Evolutionary conservation across 1,140 invertebrate genomes (phyloP), one percentile per base, ranked within the genome.

Genomic region (Ceratina australensis): DNA sequence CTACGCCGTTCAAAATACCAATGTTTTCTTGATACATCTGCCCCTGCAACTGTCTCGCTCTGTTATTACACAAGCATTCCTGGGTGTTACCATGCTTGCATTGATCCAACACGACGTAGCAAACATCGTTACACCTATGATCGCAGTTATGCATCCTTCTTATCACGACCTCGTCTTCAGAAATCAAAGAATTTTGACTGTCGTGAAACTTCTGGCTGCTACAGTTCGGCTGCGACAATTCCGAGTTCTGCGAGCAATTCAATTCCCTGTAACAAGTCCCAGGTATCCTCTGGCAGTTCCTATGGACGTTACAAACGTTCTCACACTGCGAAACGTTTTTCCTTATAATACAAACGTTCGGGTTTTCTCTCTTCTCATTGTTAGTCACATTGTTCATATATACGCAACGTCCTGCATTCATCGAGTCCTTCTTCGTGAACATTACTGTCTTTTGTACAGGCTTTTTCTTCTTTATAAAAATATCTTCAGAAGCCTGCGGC

Each of bases 351-450:
- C 66, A 69, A 8, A 69, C 16, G 0, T 50, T 69, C 0, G 65
- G 22, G 2, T 28, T 50, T 7, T 69, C 56, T 1, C 1, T 15
- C 5, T 5, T 16, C 10, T 22, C 24, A 20, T 50, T 47, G 0
- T 56, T 2, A 3, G 61, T 24, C 8, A 47, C 5, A 24, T 4
- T 42, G 2, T 77, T 71, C 5, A 71, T 0, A 3, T 52, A 18
- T 28, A 54, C n/a, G 47, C 28, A 71, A 1, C 54, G 47, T 15
- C 24, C 42, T 33, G 49, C 18, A 3, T 71, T 71, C 0, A n/a
- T 18, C 0, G 74, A 47, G 1, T 71, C 74, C 28, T 77, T 77
- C 28, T 54, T 71, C 7, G 74, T 77, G 18, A 77, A 77, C 66
- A 77, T 71, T 10, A 77, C 28, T 1, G 74, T 77, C 3, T 71